Evolutionary conservation across 1,140 invertebrate species (phyloP), one percentile per base, ranked within the genome.

Genomic region (Drosophila littoralis): DNA sequence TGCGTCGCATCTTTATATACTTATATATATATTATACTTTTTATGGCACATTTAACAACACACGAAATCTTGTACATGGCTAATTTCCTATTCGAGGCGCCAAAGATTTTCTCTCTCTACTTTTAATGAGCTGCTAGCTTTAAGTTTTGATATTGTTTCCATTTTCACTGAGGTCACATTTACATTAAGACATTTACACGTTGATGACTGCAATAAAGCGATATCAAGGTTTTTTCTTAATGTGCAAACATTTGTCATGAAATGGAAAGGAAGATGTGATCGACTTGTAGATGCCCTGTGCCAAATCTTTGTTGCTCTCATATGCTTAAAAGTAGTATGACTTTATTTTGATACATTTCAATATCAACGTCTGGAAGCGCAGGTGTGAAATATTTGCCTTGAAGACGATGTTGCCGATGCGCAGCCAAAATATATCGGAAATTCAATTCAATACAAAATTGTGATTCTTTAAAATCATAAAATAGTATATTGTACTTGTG

Each of bases 51-150:
- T 63, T 28, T 57, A 73, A 73, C 64, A 55, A 32, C 15, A 68
- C 70, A 68, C 70, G 15, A 60, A 59, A 60, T 54, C 64, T 68
- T 73, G 64, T 51, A 42, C 22, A 74, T 43, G 71, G 57, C 36
- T 74, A 74, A 74, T 74, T 74, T 74, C 71, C 71, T 33, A 48
- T 46, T 40, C 69, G 55, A 40, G n/a, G n/a, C 5, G 17, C 59
- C 50, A 42, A 74, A 60, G 42, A 74, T 54, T 68, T 68, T 55
- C 71, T 48, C 64, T 35, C 9, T 48, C 13, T 45, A n/a, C 33
- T 51, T 74, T 57, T 74, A 57, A 63, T 61, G 71, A 74, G 57
- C 66, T 74, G 65, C 28, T 15, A 66, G 46, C 60, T 70, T 70
- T 28, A 38, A 46, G 28, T 60, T 43, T 60, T 52, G 9, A 35